Base-by-base conservation (phyloP, 2,797 vertebrate genomes). In the Emydoidea blandingii region DNA sequence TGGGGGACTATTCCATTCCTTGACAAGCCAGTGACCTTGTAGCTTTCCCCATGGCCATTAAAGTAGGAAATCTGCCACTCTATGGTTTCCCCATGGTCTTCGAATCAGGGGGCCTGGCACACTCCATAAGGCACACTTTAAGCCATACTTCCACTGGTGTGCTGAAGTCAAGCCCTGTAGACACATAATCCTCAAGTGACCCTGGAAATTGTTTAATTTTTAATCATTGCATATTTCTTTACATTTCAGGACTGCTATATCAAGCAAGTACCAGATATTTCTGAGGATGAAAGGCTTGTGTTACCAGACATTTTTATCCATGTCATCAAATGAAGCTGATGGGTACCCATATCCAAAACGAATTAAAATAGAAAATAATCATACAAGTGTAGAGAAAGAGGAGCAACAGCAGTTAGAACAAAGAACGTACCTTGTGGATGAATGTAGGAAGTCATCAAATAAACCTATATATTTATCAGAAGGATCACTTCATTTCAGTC, bases 351-450 rank as follows among this genome's bases (percentile, higher is more conserved):
- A 44, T 85, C 87, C 92, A 83, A 97, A 97, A 57, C 29, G 57
- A 94, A 85, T 74, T 83, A 97, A 95, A 92, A 84, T 41, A 93
- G 96, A 96, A 85, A 88, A 19, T 62, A 62, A 49, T 94, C 8
- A 83, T 68, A 57, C 88, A 83, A 92, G 0, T 3, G 4, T 21
- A 80, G 53, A 87, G 34, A 65, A 93, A 88, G 56, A 86, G 31
- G 79, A 94, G 15, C 86, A 95, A 11, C 54, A 81, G 56, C 94
- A 95, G 2, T 8, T 88, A 41, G 87, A 87, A 27, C 62, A 92
- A 90, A 92, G 25, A 10, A 3, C 41, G 14, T 4, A 4, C 0
- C 65, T 6, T 81, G 56, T n/a, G 68, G 91, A 31, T 79, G 78
- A 31, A 16, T 49, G 37, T 52, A 88, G 94, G 5, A 85, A 86